Conservation (phyloP, 2,113 vertebrate species). For the Lanius collurio region DNA sequence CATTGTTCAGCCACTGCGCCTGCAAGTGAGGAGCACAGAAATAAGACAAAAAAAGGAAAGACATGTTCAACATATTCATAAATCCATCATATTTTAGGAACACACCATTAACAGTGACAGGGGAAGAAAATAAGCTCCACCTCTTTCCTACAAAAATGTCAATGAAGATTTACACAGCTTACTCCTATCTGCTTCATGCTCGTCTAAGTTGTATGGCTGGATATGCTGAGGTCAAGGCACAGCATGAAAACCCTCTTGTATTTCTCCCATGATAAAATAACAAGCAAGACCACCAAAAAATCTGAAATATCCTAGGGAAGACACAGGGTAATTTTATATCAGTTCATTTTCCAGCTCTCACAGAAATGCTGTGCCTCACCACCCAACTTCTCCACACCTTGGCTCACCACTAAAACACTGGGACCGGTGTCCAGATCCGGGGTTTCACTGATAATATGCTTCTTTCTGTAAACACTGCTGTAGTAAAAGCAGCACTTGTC, state of each 20-base stretch:
- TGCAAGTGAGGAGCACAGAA: constrained; percentile 60
- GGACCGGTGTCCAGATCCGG: accelerated
- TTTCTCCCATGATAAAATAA: not conserved
- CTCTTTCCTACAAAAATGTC: constrained; percentile 19
- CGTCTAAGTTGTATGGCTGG: not conserved
- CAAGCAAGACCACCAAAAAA: not conserved
- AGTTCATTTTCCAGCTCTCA: not conserved
- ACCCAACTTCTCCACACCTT: not conserved
- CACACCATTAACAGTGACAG: constrained; percentile 48
- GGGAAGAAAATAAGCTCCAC: constrained; percentile 19
- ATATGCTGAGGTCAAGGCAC: constrained; percentile 20
- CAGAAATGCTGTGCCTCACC: accelerated
- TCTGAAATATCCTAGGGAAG: not conserved
- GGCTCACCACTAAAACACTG: not conserved
- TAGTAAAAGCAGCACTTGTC: not conserved
- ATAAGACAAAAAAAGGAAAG: constrained; percentile 73
- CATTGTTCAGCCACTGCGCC: constrained; percentile 68
- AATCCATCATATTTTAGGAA: constrained; percentile 70
- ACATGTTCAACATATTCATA: constrained; percentile 67
- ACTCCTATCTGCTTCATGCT: constrained; percentile 13
- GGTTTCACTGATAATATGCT: not conserved
- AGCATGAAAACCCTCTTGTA: not conserved
- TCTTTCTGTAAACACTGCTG: not conserved
- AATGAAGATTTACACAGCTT: constrained; percentile 41
- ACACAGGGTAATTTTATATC: too few relatives aligned